Evolutionary conservation across 1,140 invertebrate species (phyloP).

Genomic region (Drosophila repleta): DNA sequence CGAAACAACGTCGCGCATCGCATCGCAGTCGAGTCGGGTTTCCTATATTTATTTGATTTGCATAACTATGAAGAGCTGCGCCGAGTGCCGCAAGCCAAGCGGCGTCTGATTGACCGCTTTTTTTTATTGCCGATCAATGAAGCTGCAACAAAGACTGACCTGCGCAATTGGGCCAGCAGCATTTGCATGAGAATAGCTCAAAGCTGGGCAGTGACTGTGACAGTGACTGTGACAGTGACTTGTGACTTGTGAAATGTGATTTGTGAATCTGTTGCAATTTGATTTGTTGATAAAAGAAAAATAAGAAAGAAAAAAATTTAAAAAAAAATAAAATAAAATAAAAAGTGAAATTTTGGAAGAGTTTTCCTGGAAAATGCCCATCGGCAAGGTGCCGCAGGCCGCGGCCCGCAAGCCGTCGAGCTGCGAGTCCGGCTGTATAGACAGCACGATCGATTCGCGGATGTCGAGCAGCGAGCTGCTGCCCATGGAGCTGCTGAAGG

Average conservation of each 20-base stretch:
- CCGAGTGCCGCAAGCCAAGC: conserved; percentile 4
- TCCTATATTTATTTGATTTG: conserved; percentile 14
- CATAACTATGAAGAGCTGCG: conserved; percentile 34
- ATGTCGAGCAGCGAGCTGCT: conserved; percentile 67
- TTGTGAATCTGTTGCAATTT: conserved; percentile 43
- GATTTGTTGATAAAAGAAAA: neutral
- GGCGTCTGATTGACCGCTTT: conserved; percentile 13
- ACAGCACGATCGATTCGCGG: conserved; percentile 63
- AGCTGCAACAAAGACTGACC: conserved; percentile 28
- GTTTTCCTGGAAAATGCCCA: conserved; percentile 54
- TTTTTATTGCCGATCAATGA: conserved; percentile 34
- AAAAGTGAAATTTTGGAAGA: conserved; percentile 34
- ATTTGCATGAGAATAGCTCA: conserved; percentile 51
- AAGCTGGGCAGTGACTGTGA: neutral
- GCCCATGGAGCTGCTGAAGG: conserved; percentile 77
- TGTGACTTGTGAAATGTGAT: conserved; percentile 45
- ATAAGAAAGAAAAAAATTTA: too few species aligned
- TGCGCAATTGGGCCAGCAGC: conserved; percentile 39
- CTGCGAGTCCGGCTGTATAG: conserved; percentile 43
- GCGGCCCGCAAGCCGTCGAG: conserved; percentile 20
- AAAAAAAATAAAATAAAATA: too few species aligned
- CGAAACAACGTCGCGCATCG: conserved; percentile 36
- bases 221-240: conserved; percentile 15
- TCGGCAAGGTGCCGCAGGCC: conserved; percentile 45
- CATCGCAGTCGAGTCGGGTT: conserved; percentile 8